Evolutionary conservation across 2,797 vertebrate species (phyloP), one percentile per base, ranked within the genome.

Genomic region (Urocyon cinereoargenteus): DNA sequence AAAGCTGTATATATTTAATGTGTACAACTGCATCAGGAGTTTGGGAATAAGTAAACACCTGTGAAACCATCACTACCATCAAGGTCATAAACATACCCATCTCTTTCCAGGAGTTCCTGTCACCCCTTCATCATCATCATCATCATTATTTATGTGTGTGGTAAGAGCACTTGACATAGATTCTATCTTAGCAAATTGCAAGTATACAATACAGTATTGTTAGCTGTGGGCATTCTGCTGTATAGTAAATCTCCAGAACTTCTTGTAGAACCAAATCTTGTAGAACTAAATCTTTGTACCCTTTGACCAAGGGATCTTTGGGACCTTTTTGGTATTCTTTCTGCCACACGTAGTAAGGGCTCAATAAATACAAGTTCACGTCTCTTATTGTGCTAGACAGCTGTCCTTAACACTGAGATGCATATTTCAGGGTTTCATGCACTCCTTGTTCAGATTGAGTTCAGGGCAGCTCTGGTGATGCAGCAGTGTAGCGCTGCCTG

Each of bases 381-480:
- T 64, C 15, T 3, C 10, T 53, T 31, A 34, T 24, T 0, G 10
- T 45, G 13, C 57, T 15, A 1, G 31, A 6, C 68, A 0, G 9
- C 77, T 24, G 2, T 59, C 57, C 40, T 95, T 53, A 24, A 26
- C 40, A 40, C 0, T 61, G 49, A 81, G 49, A 28, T 18, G 36
- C 0, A 3, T 4, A 5, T 2, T 28, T 4, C 59, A 68, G 40
- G 28, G 4, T 86, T 61, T 68, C n/a, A 1, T n/a, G 22, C 24
- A 34, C n/a, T 19, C n/a, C 19, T 90, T 64, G 21, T 68, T 94
- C 45, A 18, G n/a, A 22, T 0, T 53, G 51, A 81, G 15, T 73
- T 86, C 75, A 11, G 40, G 40, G 40, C 40, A 45, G 40, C 40
- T 6, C 40, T 45, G 40, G 6, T 45, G 40, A 45, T 45, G 40